These are phyloP conservation scores for Melanotaenia boesemani DNA, from an alignment of 2,797 vertebrate genomes.

Conservation along the genomic window DNA sequence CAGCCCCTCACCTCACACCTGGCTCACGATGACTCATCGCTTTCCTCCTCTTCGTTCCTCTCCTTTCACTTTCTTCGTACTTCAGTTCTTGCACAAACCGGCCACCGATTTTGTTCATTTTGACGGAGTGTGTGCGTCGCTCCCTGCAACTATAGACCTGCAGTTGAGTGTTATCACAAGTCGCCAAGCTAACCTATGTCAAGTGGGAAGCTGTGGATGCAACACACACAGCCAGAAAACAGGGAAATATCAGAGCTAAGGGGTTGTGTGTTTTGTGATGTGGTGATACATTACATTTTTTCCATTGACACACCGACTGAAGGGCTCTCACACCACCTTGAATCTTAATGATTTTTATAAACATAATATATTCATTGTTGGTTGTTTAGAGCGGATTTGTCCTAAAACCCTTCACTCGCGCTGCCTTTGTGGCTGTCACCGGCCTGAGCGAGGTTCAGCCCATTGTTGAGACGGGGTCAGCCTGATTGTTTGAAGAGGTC, in stretches of 20 bases:
- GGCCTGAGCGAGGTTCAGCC: constrained; percentile 58
- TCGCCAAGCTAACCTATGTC: constrained; percentile 19
- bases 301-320: constrained; percentile 6
- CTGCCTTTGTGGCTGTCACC: constrained; percentile 53
- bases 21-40: constrained; percentile 30
- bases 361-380: constrained; percentile 73
- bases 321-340: constrained; percentile 8
- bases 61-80: background rate
- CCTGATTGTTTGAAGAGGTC: constrained; percentile 72
- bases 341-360: constrained; percentile 26
- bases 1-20: constrained; percentile 44
- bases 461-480: constrained; percentile 74
- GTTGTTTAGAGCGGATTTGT: constrained; percentile 71
- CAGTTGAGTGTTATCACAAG: constrained; percentile 7
- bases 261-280: background rate
- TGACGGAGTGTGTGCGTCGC: constrained; percentile 3
- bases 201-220: constrained; percentile 28
- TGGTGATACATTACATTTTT: no score
- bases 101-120: constrained; percentile 7
- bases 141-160: constrained; percentile 5
- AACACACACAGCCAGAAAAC: constrained; percentile 10
- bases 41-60: constrained; percentile 18
- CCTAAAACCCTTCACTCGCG: constrained; percentile 63
- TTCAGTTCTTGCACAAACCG: constrained; percentile 3
- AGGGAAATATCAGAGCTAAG: background rate